Percentiles rank a stretch among this genome's conserved stretches.
These are phyloP conservation scores for Morinoia aosen DNA, from an alignment of 2,888 invertebrate species.

Conservation along the genomic window DNA sequence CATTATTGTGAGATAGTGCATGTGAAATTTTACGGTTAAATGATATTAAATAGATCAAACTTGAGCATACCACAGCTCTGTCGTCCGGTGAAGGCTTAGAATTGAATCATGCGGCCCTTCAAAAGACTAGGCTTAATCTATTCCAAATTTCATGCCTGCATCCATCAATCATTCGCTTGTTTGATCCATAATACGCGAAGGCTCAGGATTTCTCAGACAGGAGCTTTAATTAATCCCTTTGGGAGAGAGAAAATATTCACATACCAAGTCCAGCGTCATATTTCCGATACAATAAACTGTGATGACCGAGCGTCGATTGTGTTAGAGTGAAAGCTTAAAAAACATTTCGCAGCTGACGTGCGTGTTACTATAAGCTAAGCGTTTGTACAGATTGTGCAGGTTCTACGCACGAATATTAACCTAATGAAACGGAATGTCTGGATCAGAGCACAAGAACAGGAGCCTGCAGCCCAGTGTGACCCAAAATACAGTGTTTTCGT, in stretches of 20 bases:
- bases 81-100: neutral
- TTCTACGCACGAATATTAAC: neutral
- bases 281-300: neutral
- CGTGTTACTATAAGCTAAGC: neutral
- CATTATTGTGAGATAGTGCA: no score
- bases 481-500: neutral
- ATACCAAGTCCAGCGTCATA: neutral
- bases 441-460: no score
- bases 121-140: neutral
- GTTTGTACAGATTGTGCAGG: neutral
- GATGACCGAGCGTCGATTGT: neutral
- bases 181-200: neutral
- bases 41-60: neutral
- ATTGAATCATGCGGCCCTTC: neutral
- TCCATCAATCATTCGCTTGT: neutral
- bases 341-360: no score
- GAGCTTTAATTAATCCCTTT: neutral
- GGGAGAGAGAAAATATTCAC: neutral
- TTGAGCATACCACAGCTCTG: neutral
- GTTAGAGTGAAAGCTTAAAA: no score
- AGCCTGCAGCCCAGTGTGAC: neutral
- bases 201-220: neutral
- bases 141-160: neutral
- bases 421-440: neutral
- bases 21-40: neutral